phyloP scores from a whole-genome alignment of 2,113 vertebrate genomes.

The Corvus moneduloides region DNA sequence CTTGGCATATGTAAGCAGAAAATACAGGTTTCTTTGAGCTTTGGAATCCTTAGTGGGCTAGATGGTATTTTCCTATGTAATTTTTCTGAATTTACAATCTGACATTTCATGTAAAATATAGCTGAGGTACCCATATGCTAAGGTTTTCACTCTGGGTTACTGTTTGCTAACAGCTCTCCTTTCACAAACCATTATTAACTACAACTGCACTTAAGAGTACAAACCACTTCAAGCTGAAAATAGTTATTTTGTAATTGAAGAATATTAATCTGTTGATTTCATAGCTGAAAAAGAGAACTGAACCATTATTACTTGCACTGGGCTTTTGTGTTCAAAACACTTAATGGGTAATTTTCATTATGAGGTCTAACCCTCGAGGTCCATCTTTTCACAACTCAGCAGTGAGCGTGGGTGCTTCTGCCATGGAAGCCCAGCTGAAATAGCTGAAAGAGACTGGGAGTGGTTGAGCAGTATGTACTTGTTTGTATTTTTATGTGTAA shows the following conservation, averaged over 20 bases:
- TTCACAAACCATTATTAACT: conserved; percentile 23
- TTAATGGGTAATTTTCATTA: conserved; percentile 9
- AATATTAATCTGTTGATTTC: conserved; percentile 42
- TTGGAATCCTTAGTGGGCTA: neutral
- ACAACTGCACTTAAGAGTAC: neutral
- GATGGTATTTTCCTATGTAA: neutral
- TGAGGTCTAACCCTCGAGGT: neutral
- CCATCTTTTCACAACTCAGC: neutral
- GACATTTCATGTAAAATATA: neutral
- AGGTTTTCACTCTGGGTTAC: neutral
- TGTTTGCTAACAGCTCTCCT: conserved; percentile 21
- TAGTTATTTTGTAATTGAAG: conserved; percentile 33
- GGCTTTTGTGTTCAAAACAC: conserved; percentile 25
- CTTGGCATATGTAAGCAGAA: neutral
- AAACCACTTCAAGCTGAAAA: conserved; percentile 41
- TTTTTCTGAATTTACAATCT: neutral
- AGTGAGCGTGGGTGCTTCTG: neutral
- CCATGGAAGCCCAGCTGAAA: neutral
- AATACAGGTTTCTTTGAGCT: neutral
- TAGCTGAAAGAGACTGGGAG: neutral
- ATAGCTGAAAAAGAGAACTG: conserved; percentile 8
- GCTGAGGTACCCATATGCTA: neutral
- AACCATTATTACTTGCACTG: neutral
- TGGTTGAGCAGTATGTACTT: neutral
- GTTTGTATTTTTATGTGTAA: neutral